These are phyloP conservation scores for Corythoichthys intestinalis DNA, from an alignment of 2,113 vertebrate species.

Conservation along the genomic window DNA sequence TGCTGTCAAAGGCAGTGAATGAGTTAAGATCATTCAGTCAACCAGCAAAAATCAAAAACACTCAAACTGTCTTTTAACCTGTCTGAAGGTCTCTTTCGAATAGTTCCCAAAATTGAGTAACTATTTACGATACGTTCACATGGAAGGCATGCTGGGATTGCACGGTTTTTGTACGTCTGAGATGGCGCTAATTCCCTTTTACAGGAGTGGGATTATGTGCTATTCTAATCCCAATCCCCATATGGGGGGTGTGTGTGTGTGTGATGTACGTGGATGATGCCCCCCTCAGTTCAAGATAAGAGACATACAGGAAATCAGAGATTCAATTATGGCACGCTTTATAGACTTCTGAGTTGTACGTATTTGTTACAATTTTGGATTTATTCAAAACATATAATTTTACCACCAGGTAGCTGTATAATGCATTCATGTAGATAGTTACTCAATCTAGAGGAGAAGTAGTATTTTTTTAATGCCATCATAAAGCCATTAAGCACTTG, in stretches of 20 bases:
- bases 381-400: background rate
- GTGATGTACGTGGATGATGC: constrained; percentile 39
- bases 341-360: constrained; percentile 6
- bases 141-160: constrained; percentile 12
- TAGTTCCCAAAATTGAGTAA: background rate
- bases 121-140: constrained; percentile 11
- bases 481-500: too few species aligned
- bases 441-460: background rate
- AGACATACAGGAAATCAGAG: constrained; percentile 41
- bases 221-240: constrained; percentile 73
- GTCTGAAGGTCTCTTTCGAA: too few species aligned
- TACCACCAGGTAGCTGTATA: background rate
- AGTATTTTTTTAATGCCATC: background rate
- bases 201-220: constrained; percentile 66
- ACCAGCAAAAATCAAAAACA: too few species aligned
- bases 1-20: too few species aligned
- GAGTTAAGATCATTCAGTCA: too few species aligned
- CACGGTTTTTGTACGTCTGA: constrained; percentile 33
- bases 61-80: too few species aligned
- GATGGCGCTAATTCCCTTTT: constrained; percentile 69
- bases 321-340: constrained; percentile 38
- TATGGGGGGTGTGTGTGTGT: constrained; percentile 53
- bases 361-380: background rate
- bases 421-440: background rate
- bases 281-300: constrained; percentile 30